Conservation (phyloP, 1,140 invertebrate genomes). For the Cydia strobilella region DNA sequence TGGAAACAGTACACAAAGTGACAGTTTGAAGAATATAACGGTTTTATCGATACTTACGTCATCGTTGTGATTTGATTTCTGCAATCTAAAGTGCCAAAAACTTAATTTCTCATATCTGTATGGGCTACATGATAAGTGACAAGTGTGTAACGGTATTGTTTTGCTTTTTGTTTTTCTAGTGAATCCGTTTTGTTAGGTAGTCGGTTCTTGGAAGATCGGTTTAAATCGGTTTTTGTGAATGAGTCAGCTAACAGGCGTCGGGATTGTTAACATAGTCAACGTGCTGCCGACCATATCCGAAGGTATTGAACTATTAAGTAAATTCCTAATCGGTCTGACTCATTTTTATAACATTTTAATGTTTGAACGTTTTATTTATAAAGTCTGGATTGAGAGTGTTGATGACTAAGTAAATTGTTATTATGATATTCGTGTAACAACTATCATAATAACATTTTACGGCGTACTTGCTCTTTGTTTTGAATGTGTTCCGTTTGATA, state of each 20-base stretch:
- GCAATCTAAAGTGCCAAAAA: slow-evolving; percentile 54
- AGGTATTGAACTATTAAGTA: slow-evolving; percentile 50
- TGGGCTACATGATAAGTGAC: slow-evolving; percentile 68
- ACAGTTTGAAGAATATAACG: slow-evolving; percentile 53
- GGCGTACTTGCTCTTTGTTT: slow-evolving; percentile 22
- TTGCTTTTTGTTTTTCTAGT: slow-evolving; percentile 46
- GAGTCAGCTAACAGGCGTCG: slow-evolving; percentile 77
- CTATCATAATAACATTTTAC: slow-evolving; percentile 27
- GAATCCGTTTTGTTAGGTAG: slow-evolving; percentile 48
- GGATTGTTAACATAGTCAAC: slow-evolving; percentile 77
- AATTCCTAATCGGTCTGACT: neutral
- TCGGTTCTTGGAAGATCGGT: slow-evolving; percentile 54
- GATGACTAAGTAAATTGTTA: neutral
- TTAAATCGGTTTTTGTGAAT: slow-evolving; percentile 71
- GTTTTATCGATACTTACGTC: slow-evolving; percentile 43
- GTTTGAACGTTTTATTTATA: neutral
- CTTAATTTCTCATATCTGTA: slow-evolving; percentile 59
- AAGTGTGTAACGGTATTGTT: slow-evolving; percentile 62
- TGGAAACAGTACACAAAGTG: slow-evolving; percentile 64
- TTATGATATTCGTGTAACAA: slow-evolving; percentile 12
- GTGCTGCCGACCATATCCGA: slow-evolving; percentile 76
- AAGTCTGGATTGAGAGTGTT: neutral
- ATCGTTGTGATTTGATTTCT: slow-evolving; percentile 46
- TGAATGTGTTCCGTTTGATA: slow-evolving; percentile 16
- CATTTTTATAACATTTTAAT: neutral